These are phyloP conservation scores for Arctocebus calabarensis DNA, from an alignment of 2,797 vertebrate genomes.

Conservation along the genomic window DNA sequence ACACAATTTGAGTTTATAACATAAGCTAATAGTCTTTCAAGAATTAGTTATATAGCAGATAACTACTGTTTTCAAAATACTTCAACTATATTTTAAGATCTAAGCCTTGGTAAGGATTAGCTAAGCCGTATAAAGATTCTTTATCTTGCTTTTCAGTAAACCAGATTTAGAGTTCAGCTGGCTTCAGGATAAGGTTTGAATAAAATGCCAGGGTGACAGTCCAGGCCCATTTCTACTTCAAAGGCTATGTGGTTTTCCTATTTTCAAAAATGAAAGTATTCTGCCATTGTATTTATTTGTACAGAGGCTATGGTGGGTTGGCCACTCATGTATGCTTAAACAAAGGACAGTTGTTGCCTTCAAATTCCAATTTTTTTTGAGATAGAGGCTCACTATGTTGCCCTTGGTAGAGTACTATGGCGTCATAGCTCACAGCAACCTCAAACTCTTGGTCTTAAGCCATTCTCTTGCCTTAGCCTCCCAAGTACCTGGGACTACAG, in stretches of 20 bases:
- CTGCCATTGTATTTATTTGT: background rate
- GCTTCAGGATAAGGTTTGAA: background rate
- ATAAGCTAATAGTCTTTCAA: background rate
- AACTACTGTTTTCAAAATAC: slow-evolving; percentile 57
- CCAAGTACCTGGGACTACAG: too few relatives aligned
- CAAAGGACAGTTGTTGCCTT: background rate
- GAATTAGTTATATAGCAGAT: slow-evolving; percentile 9
- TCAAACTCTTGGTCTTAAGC: too few relatives aligned
- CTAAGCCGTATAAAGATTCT: slow-evolving; percentile 5
- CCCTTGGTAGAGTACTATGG: too few relatives aligned
- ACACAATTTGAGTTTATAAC: background rate
- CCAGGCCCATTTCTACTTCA: background rate
- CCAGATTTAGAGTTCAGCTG: background rate
- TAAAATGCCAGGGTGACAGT: background rate
- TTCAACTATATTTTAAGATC: slow-evolving; percentile 34
- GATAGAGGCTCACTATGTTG: too few relatives aligned
- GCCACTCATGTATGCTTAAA: background rate
- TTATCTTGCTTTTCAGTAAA: background rate
- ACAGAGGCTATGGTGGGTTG: background rate
- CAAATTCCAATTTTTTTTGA: background rate
- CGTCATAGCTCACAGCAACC: too few relatives aligned
- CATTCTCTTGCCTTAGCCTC: too few relatives aligned
- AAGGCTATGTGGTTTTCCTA: background rate
- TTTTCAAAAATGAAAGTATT: background rate
- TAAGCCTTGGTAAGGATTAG: slow-evolving; percentile 3